Base-by-base conservation (phyloP, 2,113 vertebrate genomes). In the Phrynocephalus versicolor region DNA sequence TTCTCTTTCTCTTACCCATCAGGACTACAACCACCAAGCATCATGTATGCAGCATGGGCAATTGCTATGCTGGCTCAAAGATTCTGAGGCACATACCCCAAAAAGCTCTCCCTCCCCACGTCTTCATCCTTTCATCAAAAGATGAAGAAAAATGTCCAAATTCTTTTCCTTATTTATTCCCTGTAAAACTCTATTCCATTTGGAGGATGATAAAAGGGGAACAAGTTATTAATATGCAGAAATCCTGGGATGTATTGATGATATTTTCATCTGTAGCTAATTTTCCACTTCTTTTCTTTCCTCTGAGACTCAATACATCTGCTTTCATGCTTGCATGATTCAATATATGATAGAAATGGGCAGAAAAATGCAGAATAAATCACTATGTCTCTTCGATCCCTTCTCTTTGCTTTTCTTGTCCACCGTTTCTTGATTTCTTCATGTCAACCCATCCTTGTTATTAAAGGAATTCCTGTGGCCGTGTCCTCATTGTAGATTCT, bases 221-320 rank as follows among this genome's bases (percentile, higher is more conserved):
- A 85, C 84, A 93, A 86, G 88, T 89, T 85, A 87, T 91, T 93
- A 89, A 88, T 92, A 94, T 92, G 85, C 93, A 93, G 90, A 84
- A 90, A 92, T 92, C 82, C 80, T 81, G 88, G 83, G 87, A 90
- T 90, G 85, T 62, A 89, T 89, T 82, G 89, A 83, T 88, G 88
- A 93, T 96, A 80, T 93, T 95, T 92, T 93, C 94, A 93, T 95
- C 91, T 92, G 94, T 90, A 95, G 94, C 95, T 96, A 96, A 96
- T 96, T 96, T 96, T 96, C 95, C 93, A 95, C 94, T 90, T 93
- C 94, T 95, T 96, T 96, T 93, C 95, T 94, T 94, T 94, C 92
- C 93, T 96, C 95, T 95, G 94, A 94, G 91, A 95, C 89, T 94
- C 93, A 95, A 96, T 96, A 95, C 94, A 94, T 94, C 89, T 94